Percentiles rank a stretch among this genome's conserved stretches.
phyloP scores from a whole-genome alignment of 2,113 vertebrate genomes.

The Phalacrocorax brasilianus region DNA sequence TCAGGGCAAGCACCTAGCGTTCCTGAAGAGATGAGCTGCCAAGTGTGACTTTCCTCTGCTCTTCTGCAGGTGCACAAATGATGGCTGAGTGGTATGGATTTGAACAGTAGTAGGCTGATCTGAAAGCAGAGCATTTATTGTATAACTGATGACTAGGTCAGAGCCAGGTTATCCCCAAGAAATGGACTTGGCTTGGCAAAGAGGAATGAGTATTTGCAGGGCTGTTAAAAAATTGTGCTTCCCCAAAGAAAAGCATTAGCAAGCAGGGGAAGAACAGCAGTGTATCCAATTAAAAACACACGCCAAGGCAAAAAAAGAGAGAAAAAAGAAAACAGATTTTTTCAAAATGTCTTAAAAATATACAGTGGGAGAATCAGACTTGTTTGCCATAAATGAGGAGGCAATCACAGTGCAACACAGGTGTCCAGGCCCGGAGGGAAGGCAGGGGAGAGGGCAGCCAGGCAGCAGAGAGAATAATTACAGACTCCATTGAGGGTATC shows the following conservation, averaged over 20 bases:
- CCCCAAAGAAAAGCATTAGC: conserved; percentile 46
- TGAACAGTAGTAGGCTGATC: conserved; percentile 32
- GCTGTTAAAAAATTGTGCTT: conserved; percentile 41
- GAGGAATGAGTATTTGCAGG: not conserved
- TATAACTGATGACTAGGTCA: conserved; percentile 26
- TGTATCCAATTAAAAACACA: conserved; percentile 44
- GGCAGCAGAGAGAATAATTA: conserved; percentile 48
- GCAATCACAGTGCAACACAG: conserved; percentile 30
- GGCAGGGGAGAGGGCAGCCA: conserved; percentile 58
- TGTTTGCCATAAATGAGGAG: conserved; percentile 32
- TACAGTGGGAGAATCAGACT: conserved; percentile 46
- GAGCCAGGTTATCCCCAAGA: conserved; percentile 52
- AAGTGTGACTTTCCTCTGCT: not conserved
- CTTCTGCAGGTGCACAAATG: not conserved
- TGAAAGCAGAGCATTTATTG: conserved; percentile 17
- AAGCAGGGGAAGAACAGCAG: not conserved
- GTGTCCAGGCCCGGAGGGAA: conserved; percentile 56
- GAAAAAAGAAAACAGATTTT: conserved; percentile 25
- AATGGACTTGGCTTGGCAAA: conserved; percentile 20
- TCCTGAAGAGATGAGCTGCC: not conserved
- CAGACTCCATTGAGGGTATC: conserved; percentile 47
- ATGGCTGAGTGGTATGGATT: not conserved
- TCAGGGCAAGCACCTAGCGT: not conserved
- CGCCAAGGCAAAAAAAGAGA: not conserved
- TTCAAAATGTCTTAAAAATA: conserved; percentile 41